A percentile compares a stretch with the other conserved stretches of the same genome.
phyloP scores from a whole-genome alignment of 2,888 invertebrate genomes.

The Tetranychus piercei region DNA sequence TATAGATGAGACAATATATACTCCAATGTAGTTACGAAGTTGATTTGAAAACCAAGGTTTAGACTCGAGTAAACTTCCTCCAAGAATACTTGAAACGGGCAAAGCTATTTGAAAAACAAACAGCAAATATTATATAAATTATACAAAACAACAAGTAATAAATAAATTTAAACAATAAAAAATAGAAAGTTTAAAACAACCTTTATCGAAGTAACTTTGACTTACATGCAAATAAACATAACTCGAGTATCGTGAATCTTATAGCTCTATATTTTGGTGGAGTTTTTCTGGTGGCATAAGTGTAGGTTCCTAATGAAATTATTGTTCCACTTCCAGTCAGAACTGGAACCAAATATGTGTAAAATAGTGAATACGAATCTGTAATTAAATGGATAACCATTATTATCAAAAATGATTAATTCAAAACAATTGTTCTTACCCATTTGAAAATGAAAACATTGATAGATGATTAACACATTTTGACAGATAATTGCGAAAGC shows the following conservation, averaged over 20 bases:
- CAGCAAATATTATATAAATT: background rate
- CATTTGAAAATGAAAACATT: background rate
- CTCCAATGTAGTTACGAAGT: background rate
- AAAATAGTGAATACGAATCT: background rate
- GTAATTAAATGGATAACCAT: background rate
- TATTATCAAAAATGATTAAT: background rate
- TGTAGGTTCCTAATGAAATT: background rate
- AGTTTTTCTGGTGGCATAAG: background rate
- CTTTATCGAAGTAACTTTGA: background rate
- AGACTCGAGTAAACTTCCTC: background rate
- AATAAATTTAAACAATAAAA: too few species aligned
- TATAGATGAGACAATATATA: background rate
- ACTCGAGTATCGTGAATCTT: background rate
- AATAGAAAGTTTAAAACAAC: background rate
- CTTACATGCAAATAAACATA: background rate
- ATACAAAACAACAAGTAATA: too few species aligned
- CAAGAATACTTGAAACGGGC: background rate
- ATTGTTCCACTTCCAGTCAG: background rate
- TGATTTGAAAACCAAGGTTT: background rate
- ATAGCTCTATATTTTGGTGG: background rate
- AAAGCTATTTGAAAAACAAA: background rate
- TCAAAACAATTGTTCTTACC: background rate
- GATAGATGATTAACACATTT: background rate
- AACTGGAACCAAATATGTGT: background rate
- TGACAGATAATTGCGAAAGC: background rate